phyloP scores from a whole-genome alignment of 2,888 invertebrate genomes.

The Machimus atricapillus region DNA sequence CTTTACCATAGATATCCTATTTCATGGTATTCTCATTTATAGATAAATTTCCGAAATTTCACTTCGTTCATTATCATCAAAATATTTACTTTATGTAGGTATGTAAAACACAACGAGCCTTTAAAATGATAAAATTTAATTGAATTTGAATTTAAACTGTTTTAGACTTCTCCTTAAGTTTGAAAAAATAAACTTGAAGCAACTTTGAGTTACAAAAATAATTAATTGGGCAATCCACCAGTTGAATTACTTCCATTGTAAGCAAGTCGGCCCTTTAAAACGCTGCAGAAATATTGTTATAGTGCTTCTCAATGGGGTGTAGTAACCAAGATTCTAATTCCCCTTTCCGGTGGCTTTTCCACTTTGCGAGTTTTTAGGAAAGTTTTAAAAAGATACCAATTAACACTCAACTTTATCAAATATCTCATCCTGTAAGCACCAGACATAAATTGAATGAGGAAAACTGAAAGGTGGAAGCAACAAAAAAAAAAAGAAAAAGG shows the following conservation, averaged over 20 bases:
- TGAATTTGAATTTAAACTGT: too few relatives aligned
- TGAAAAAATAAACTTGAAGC: not conserved
- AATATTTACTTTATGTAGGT: too few relatives aligned
- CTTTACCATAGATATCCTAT: too few relatives aligned
- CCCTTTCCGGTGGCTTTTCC: not conserved
- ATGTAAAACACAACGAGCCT: too few relatives aligned
- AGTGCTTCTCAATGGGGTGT: not conserved
- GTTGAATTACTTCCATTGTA: not conserved
- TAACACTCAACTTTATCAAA: constrained; percentile 1
- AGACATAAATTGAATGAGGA: not conserved
- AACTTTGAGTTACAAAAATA: not conserved
- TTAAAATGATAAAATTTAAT: too few relatives aligned
- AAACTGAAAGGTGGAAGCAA: not conserved
- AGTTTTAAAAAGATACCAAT: not conserved
- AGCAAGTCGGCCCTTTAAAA: not conserved
- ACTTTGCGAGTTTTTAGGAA: not conserved
- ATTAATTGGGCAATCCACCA: not conserved
- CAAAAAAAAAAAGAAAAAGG: not conserved
- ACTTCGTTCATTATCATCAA: too few relatives aligned
- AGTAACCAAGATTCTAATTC: not conserved
- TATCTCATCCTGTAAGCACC: not conserved
- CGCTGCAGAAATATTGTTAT: not conserved
- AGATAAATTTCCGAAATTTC: too few relatives aligned
- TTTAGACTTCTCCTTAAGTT: not conserved
- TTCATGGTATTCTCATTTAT: too few relatives aligned